A percentile compares a stretch with the other conserved stretches of the same genome.
Evolutionary conservation across 2,888 invertebrate species (phyloP).

Genomic region (Eupithecia centaureata): DNA sequence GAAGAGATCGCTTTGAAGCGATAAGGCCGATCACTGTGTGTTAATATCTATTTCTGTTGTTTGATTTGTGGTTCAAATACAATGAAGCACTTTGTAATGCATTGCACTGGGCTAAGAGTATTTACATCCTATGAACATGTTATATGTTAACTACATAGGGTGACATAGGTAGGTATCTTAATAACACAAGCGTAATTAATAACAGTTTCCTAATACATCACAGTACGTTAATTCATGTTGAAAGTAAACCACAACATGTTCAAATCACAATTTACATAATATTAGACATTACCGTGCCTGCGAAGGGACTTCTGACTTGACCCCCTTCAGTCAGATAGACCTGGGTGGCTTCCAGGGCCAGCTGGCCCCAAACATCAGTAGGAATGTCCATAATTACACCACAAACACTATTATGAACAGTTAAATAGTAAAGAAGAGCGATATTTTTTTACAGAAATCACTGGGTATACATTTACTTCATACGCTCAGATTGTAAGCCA

Average conservation of each 20-base stretch:
- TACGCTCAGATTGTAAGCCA: slow-evolving; percentile 64
- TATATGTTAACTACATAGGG: no score
- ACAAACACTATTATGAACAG: slow-evolving; percentile 40
- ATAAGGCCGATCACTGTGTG: no score
- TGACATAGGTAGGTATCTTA: background rate
- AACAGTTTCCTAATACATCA: background rate
- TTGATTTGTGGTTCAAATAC: no score
- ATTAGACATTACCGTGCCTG: slow-evolving; percentile 88
- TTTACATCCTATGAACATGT: background rate
- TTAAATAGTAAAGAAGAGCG: slow-evolving; percentile 50
- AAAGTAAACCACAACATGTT: slow-evolving; percentile 16
- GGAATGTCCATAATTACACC: slow-evolving; percentile 85
- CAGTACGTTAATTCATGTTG: slow-evolving; percentile 22
- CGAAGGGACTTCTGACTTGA: slow-evolving; percentile 91
- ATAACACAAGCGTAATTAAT: background rate
- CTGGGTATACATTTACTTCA: slow-evolving; percentile 61
- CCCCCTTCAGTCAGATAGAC: slow-evolving; percentile 93
- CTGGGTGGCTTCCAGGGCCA: slow-evolving; percentile 93
- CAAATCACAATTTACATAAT: slow-evolving; percentile 35
- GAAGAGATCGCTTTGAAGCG: no score
- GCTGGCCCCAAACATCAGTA: slow-evolving; percentile 94
- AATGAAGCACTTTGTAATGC: no score
- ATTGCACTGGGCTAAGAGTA: no score
- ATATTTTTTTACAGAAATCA: slow-evolving; percentile 44
- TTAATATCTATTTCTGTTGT: no score